phyloP scores from a whole-genome alignment of 1,140 invertebrate species.

The Papilio polytes region DNA sequence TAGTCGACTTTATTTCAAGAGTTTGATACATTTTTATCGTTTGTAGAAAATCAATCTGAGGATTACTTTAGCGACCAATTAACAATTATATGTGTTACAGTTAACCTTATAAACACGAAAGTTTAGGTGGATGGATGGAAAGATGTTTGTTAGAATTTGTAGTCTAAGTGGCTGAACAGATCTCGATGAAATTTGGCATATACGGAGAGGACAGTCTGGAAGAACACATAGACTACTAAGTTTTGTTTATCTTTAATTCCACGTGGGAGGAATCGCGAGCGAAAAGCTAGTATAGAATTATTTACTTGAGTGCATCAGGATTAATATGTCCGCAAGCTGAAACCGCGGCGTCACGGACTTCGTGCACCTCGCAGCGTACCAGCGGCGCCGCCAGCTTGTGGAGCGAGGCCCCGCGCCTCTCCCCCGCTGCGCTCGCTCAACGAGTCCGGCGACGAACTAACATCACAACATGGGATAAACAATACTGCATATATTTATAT shows the following conservation, averaged over 20 bases:
- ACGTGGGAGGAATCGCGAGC: too few species aligned
- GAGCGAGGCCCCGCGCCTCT: constrained; percentile 87
- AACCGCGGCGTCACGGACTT: constrained; percentile 96
- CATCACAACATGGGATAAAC: constrained; percentile 11
- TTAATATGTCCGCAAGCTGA: constrained; percentile 97
- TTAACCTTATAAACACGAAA: neutral
- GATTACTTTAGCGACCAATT: too few species aligned
- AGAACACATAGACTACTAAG: too few species aligned
- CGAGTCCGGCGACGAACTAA: constrained; percentile 93
- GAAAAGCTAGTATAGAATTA: constrained; percentile 42
- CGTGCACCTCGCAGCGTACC: constrained; percentile 94
- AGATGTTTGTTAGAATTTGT: too few species aligned
- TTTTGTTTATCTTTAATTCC: too few species aligned
- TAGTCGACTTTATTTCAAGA: too few species aligned
- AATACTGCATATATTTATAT: neutral
- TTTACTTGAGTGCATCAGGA: constrained; percentile 95
- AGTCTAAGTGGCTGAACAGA: too few species aligned
- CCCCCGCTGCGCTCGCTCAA: constrained; percentile 91
- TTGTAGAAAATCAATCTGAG: too few species aligned
- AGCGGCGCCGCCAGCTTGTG: constrained; percentile 97
- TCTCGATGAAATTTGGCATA: too few species aligned
- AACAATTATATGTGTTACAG: neutral
- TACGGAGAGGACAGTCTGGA: too few species aligned
- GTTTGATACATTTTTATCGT: too few species aligned
- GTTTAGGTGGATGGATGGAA: too few species aligned